Base-by-base conservation (phyloP, 2,113 vertebrate species). In the Corythornis cristatus region DNA sequence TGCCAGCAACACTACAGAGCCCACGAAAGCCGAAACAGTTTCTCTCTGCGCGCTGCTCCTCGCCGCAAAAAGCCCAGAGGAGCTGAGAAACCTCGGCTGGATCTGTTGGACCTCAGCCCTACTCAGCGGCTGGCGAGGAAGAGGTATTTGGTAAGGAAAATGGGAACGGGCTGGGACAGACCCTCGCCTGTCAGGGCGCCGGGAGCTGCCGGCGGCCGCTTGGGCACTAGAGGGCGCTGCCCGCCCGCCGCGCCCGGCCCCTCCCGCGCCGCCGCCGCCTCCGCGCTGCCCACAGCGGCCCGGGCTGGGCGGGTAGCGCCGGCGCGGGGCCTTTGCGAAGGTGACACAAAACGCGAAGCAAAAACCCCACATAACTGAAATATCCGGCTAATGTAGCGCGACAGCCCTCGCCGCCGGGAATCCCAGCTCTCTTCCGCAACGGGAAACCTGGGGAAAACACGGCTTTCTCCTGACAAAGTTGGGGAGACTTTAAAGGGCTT, bases 321-420 rank as follows among this genome's bases (percentile, higher is more conserved):
- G 5, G 2, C 13, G 35, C 6, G 20, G 6, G 35, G 9, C n/a
- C n/a, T 35, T 11, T 2, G 20, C 2, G 3, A 15, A 11, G 11
- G 17, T 5, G 9, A 25, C 5, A 15, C 37, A 14, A 31, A 48
- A 25, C 50, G 18, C 6, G 28, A 29, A 43, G 9, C 22, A 6
- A 45, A 51, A 3, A 28, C 43, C 23, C 4, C 33, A 4, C 21
- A 5, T 11, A 23, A n/a, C 57, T 5, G 46, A 67, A 56, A 43
- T 33, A n/a, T 29, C 54, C 26, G 53, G 61, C 64, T 48, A 7
- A 29, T 19, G 40, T 51, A 50, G 65, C 15, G 46, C 62, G 12
- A 5, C 57, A 22, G 17, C n/a, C 61, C 70, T 64, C 54, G 11
- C 21, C 15, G n/a, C 60, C 35, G 3, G 46, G 6, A 18, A 45